Conservation (phyloP, 2,113 vertebrate genomes). For the Nothobranchius furzeri region DNA sequence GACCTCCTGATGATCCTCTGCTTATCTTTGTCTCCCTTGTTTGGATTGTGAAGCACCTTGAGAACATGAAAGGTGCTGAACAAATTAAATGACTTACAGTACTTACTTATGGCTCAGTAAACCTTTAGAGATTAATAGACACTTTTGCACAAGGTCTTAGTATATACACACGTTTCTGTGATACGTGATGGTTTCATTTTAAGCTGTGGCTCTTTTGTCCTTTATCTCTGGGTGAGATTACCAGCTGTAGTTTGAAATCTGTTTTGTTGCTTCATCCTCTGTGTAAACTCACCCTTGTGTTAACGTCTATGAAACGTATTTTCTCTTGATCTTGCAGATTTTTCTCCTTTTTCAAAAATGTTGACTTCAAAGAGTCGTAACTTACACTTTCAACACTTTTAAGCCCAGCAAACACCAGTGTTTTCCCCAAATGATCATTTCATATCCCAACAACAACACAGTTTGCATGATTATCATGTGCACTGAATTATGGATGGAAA, state of each 20-base stretch:
- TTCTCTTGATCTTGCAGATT: background rate
- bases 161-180: too few species aligned
- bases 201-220: background rate
- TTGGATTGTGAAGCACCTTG: too few species aligned
- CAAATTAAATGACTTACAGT: too few species aligned
- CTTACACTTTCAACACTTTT: background rate
- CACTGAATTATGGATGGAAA: slow-evolving; percentile 7
- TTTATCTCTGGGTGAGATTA: background rate
- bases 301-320: background rate
- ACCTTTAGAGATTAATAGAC: too few species aligned
- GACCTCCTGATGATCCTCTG: too few species aligned
- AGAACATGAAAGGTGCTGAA: too few species aligned
- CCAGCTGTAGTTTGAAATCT: background rate
- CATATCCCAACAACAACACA: background rate
- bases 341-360: background rate
- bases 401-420: background rate
- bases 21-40: too few species aligned
- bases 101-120: too few species aligned
- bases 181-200: too few species aligned
- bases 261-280: background rate
- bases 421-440: background rate
- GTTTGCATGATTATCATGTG: slow-evolving; percentile 10
- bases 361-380: background rate
- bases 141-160: too few species aligned
- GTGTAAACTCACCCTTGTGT: background rate